phyloP scores from a whole-genome alignment of 1,140 invertebrate species.

The Tetramorium alpestre region DNA sequence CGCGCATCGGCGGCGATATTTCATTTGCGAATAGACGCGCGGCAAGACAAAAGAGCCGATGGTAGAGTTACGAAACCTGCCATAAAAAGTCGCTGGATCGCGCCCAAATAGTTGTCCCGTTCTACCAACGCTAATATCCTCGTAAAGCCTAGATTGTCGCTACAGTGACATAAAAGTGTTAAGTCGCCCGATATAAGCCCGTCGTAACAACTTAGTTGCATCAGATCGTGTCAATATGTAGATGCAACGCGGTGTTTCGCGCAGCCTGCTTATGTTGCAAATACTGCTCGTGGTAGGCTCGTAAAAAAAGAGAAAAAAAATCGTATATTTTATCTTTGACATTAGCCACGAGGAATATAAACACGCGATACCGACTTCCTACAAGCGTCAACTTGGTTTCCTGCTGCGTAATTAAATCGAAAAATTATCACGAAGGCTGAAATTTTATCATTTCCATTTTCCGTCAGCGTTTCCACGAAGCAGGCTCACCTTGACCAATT shows the following conservation, averaged over 20 bases:
- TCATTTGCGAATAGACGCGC: constrained; percentile 12
- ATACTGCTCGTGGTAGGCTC: not conserved
- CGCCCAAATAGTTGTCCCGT: constrained; percentile 37
- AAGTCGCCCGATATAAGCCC: constrained; percentile 6
- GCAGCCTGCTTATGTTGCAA: not conserved
- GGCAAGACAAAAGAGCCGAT: constrained; percentile 33
- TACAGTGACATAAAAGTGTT: constrained; percentile 54
- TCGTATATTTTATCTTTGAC: constrained; percentile 13
- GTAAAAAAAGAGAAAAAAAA: not conserved
- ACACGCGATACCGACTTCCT: not conserved
- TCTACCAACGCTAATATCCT: not conserved
- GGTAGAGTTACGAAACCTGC: constrained; percentile 47
- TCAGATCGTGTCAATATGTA: not conserved
- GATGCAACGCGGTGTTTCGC: not conserved
- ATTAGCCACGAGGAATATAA: not conserved
- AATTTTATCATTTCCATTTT: not conserved
- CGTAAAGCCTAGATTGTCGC: constrained; percentile 59
- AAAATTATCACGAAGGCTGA: constrained; percentile 10
- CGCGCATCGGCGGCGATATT: constrained; percentile 22
- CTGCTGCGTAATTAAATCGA: constrained; percentile 16
- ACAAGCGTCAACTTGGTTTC: not conserved
- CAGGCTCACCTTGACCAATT: not conserved
- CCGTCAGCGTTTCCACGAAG: not conserved
- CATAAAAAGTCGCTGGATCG: constrained; percentile 54
- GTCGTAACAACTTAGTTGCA: constrained; percentile 5